These are phyloP conservation scores for Hydrozoanthus gracilis DNA, from an alignment of 92 coral and sea anemone species.

Conservation along the genomic window DNA sequence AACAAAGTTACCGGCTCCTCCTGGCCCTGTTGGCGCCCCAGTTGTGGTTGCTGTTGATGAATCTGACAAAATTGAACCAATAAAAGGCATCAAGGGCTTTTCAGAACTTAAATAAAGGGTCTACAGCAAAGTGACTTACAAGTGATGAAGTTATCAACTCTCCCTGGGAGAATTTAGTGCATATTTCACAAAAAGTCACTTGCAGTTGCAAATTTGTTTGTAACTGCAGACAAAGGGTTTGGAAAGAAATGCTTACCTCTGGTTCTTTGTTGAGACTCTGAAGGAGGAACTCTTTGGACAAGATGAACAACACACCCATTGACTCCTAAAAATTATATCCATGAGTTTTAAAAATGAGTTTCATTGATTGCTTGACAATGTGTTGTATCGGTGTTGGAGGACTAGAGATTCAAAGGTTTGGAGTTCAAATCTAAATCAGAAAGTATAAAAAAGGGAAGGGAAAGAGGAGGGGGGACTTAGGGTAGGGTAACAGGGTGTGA, in stretches of 20 bases:
- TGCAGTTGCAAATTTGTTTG: too few relatives aligned
- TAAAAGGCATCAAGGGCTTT: neutral
- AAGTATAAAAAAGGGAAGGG: too few relatives aligned
- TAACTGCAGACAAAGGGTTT: neutral
- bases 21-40: constrained; percentile 40
- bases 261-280: constrained; percentile 40
- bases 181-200: too few relatives aligned
- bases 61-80: constrained; percentile 18
- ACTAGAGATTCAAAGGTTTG: too few relatives aligned
- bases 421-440: too few relatives aligned
- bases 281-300: constrained; percentile 87
- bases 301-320: constrained; percentile 96
- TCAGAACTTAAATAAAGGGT: neutral
- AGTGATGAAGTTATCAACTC: too few relatives aligned
- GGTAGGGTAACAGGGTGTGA: too few relatives aligned
- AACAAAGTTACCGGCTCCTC: constrained; percentile 42
- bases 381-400: too few relatives aligned
- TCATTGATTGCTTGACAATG: neutral
- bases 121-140: too few relatives aligned
- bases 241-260: constrained; percentile 47
- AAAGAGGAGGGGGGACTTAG: too few relatives aligned
- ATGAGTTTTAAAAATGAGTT: neutral
- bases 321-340: constrained; percentile 58
- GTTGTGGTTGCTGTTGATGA: constrained; percentile 45
- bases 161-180: too few relatives aligned